A percentile compares a stretch with the other conserved stretches of the same genome.
phyloP scores from a whole-genome alignment of 2,888 invertebrate species.

The Agrotis clavis region DNA sequence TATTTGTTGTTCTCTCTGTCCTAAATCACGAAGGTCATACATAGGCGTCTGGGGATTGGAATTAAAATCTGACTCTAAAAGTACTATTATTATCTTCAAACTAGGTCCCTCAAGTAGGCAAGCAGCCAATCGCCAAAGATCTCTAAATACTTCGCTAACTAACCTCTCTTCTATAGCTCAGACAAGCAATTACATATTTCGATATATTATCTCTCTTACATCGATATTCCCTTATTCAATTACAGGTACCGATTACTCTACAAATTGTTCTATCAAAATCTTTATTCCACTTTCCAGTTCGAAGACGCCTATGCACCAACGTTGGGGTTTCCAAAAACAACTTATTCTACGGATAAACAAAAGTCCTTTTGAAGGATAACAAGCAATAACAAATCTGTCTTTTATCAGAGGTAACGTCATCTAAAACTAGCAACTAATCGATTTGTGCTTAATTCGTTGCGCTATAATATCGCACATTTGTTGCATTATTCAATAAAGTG shows the following conservation, averaged over 20 bases:
- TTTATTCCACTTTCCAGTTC: constrained; percentile 43
- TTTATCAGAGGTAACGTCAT: constrained; percentile 84
- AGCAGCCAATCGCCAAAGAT: constrained; percentile 58
- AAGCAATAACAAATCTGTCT: constrained; percentile 87
- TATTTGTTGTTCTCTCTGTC: constrained; percentile 80
- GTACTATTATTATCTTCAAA: constrained; percentile 66
- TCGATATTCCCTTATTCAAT: constrained; percentile 39
- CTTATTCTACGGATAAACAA: constrained; percentile 83
- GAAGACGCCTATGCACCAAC: constrained; percentile 58
- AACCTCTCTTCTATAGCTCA: constrained; percentile 43
- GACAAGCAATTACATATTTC: constrained; percentile 35
- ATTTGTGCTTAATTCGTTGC: constrained; percentile 82
- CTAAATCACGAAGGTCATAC: constrained; percentile 65
- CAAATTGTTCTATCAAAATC: constrained; percentile 56
- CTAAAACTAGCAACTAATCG: constrained; percentile 82
- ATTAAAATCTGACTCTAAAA: constrained; percentile 61
- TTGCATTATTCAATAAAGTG: constrained; percentile 51
- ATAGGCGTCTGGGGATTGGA: constrained; percentile 55
- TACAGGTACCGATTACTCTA: constrained; percentile 53
- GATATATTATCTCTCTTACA: constrained; percentile 40
- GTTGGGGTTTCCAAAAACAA: constrained; percentile 74
- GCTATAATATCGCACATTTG: constrained; percentile 75
- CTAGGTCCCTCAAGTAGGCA: constrained; percentile 66
- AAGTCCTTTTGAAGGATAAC: constrained; percentile 90
- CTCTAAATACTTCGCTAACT: constrained; percentile 56